These are phyloP conservation scores for Stenurella melanura DNA, from an alignment of 2,888 invertebrate species.

Conservation along the genomic window DNA sequence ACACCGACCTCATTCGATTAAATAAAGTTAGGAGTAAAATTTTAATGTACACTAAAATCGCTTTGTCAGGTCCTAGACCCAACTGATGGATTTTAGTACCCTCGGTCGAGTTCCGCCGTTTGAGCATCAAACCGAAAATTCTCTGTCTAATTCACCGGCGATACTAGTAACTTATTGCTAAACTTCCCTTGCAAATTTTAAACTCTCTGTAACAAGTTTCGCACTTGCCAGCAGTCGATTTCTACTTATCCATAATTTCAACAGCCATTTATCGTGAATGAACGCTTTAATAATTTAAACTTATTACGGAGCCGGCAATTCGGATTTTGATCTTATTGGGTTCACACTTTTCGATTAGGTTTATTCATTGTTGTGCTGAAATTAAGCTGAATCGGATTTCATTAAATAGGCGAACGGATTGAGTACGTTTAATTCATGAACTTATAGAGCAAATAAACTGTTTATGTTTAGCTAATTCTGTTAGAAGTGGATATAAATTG, in stretches of 20 bases:
- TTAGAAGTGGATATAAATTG: background rate
- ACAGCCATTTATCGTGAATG: constrained; percentile 35
- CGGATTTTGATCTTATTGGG: background rate
- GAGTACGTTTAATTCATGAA: background rate
- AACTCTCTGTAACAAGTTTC: constrained; percentile 46
- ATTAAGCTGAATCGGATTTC: constrained; percentile 8
- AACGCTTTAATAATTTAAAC: constrained; percentile 40
- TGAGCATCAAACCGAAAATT: constrained; percentile 39
- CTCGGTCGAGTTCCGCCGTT: constrained; percentile 3
- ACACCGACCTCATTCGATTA: constrained; percentile 11
- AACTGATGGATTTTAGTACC: constrained; percentile 7
- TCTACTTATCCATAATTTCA: constrained; percentile 55
- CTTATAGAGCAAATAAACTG: background rate
- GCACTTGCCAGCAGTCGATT: constrained; percentile 52
- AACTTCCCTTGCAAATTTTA: constrained; percentile 57
- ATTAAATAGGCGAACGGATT: background rate
- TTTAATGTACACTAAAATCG: constrained; percentile 25
- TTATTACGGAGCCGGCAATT: constrained; percentile 27
- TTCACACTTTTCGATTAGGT: constrained; percentile 6
- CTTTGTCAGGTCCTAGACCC: constrained; percentile 4
- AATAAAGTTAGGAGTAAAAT: constrained; percentile 21
- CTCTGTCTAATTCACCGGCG: constrained; percentile 45
- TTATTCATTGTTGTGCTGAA: background rate
- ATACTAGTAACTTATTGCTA: constrained; percentile 59
- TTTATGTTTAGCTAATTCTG: background rate